phyloP scores from a whole-genome alignment of 2,113 vertebrate species.

The Aspiorhynchus laticeps region DNA sequence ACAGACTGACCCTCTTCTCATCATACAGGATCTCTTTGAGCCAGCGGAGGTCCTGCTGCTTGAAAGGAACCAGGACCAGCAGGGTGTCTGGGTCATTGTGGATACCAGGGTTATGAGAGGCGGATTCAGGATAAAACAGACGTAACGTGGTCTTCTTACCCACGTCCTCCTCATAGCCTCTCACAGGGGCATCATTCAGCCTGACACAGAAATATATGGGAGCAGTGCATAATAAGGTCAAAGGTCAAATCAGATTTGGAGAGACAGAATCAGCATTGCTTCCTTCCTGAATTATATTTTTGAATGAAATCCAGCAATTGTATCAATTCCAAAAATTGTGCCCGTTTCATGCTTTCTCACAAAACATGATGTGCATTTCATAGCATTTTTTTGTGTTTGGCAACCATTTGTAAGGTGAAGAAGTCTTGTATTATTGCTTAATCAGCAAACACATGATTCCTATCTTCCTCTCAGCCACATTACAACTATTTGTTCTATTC shows the following conservation, averaged over 20 bases:
- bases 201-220: constrained; percentile 64
- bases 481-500: neutral
- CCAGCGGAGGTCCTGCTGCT: constrained; percentile 91
- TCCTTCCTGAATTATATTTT: neutral
- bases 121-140: constrained; percentile 95
- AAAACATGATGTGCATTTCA: neutral
- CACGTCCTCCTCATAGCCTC: constrained; percentile 88
- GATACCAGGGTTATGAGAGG: constrained; percentile 80
- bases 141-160: constrained; percentile 94
- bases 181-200: constrained; percentile 89
- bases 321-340: neutral
- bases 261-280: neutral
- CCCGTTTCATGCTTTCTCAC: neutral
- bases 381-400: neutral
- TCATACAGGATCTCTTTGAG: constrained; percentile 90
- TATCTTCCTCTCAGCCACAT: neutral
- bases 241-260: neutral
- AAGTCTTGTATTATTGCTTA: too few species aligned
- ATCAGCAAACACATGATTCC: too few species aligned
- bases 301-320: neutral
- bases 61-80: constrained; percentile 92
- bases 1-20: constrained; percentile 84
- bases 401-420: too few species aligned
- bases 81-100: constrained; percentile 87
- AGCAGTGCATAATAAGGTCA: neutral